These are phyloP conservation scores for Brachionus koreanus DNA, from an alignment of 1,140 invertebrate genomes.

Conservation along the genomic window DNA sequence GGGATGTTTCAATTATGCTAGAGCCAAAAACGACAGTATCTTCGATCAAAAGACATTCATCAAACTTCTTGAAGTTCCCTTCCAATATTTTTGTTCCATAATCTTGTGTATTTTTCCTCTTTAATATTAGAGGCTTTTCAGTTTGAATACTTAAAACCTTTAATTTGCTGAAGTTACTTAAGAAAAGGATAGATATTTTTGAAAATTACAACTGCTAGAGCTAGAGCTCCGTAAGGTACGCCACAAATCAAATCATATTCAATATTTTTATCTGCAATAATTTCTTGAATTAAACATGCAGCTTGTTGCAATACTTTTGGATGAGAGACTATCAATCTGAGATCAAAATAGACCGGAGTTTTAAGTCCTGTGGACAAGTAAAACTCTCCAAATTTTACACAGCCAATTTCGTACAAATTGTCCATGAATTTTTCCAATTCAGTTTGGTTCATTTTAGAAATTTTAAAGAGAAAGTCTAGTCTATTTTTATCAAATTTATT, in stretches of 20 bases:
- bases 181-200: background rate
- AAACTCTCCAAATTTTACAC: constrained; percentile 37
- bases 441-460: background rate
- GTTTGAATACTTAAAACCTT: constrained; percentile 52
- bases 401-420: constrained; percentile 41
- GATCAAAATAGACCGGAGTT: constrained; percentile 87
- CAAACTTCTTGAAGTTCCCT: constrained; percentile 72
- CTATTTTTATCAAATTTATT: background rate
- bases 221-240: constrained; percentile 94
- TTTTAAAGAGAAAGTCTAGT: background rate
- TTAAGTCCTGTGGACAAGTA: constrained; percentile 64
- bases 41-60: constrained; percentile 84
- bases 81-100: constrained; percentile 95
- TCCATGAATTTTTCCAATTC: constrained; percentile 42
- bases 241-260: constrained; percentile 76
- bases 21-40: constrained; percentile 91
- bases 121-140: constrained; percentile 78
- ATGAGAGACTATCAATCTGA: constrained; percentile 80
- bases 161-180: no score
- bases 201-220: constrained; percentile 74
- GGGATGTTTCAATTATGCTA: constrained; percentile 83
- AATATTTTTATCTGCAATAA: constrained; percentile 22
- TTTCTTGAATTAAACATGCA: background rate
- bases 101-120: constrained; percentile 74
- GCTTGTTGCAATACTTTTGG: constrained; percentile 67